Conservation (phyloP, 1,140 invertebrate species). For the Zaprionus tsacasi region DNA sequence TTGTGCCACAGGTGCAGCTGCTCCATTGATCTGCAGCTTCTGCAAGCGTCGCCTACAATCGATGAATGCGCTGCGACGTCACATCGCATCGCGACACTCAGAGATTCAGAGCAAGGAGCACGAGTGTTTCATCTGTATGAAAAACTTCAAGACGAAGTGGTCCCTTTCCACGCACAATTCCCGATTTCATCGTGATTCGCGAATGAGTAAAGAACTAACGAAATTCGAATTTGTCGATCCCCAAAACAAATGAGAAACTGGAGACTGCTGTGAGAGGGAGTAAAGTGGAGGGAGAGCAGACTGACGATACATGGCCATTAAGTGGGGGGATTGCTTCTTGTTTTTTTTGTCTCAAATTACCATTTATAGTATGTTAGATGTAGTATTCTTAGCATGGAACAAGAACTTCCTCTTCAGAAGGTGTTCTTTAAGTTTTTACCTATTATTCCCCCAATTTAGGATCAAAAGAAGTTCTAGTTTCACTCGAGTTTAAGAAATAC, state of each 20-base stretch:
- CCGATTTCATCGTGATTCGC: conserved; percentile 75
- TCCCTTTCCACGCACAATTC: conserved; percentile 83
- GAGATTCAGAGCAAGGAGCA: conserved; percentile 72
- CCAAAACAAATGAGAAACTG: neutral
- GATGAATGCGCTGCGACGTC: conserved; percentile 68
- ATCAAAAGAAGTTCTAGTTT: too few species aligned
- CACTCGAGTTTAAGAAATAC: too few species aligned
- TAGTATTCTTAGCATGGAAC: neutral
- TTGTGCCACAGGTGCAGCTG: neutral
- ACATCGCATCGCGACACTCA: conserved; percentile 76
- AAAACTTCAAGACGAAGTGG: conserved; percentile 83
- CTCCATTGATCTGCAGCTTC: conserved; percentile 60
- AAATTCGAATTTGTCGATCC: conserved; percentile 58
- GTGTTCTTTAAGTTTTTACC: too few species aligned
- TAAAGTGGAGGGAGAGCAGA: conserved; percentile 6
- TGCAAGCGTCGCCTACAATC: conserved; percentile 77
- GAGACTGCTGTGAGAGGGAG: neutral
- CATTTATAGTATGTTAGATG: neutral
- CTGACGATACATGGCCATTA: conserved; percentile 8
- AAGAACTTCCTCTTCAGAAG: too few species aligned
- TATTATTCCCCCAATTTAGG: too few species aligned
- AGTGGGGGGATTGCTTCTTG: neutral
- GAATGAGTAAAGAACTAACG: conserved; percentile 64
- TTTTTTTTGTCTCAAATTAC: neutral
- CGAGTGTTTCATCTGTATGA: conserved; percentile 75